Base-by-base conservation (phyloP, 1,140 invertebrate genomes). In the Cotesia vestalis region DNA sequence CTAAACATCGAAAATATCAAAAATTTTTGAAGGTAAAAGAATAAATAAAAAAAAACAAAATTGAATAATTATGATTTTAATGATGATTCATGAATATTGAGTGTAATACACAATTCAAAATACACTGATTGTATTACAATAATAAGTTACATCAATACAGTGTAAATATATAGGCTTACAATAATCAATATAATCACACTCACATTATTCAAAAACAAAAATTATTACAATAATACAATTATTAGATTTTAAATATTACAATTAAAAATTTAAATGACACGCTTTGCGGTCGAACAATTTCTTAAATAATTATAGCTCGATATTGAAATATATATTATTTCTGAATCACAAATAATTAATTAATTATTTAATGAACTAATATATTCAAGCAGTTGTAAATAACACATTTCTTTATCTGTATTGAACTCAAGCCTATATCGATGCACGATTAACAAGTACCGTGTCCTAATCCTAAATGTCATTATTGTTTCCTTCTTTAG, bases 1-100 rank as follows among this genome's bases (percentile, higher is more conserved):
- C 6, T 0, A 46, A 5, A 12, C 4, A 17, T n/a, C 17, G 11
- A 55, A 14, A 55, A 4, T 55, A 14, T 55, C 2, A 68, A 73
- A 69, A 74, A 72, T 75, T 76, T 78, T 72, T 61, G 75, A 77
- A 73, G 72, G 79, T 76, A 73, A 77, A 78, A 27, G 76, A 71
- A 78, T 71, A 76, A 40, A 38, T 8, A 63, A 63, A 27, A 35
- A 27, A 35, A 35, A 11, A 27, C 14, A 14, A 51, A 9, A 55
- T 55, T 55, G 14, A 55, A 55, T 55, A 55, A 55, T 55, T 17
- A 55, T 55, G 5, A 55, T 55, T 14, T 55, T 12, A 55, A 5
- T 38, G 6, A 53, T 77, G 66, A 75, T 59, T 77, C 69, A 75
- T 69, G 66, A 77, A 73, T 79, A 78, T 73, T 73, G 75, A 78